Base-by-base conservation (phyloP, 2,888 invertebrate species). In the Cheilosia grossa region DNA sequence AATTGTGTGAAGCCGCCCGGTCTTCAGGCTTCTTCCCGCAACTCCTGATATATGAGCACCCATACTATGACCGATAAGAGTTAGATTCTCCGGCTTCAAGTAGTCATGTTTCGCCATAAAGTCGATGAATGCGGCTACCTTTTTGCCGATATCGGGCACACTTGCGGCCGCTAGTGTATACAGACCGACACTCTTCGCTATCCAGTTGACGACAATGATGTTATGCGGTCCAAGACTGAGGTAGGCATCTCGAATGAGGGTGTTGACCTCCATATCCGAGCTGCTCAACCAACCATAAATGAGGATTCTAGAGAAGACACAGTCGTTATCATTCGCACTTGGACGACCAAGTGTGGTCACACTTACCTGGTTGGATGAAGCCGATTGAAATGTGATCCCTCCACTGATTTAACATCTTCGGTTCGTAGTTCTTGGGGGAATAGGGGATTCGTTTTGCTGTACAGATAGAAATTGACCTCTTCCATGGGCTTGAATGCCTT, bases 1-100 rank as follows among this genome's bases (percentile, higher is more conserved):
- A 64, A 94, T 94, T 19, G 94, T 93, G 88, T 94, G 93, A 66
- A 94, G 92, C 59, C 93, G 93, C 37, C 94, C 94, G 88, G 92
- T 89, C 67, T 92, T 92, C 0, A 94, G 92, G 87, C 92, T 93
- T 85, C 94, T 94, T 4, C 94, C 94, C 9, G 94, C 93, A 75
- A 93, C 93, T 0, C 94, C 94, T n/a, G 94, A 93, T 2, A 94
- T 93, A 87, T 94, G 94, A 0, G 94, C 94, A 0, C 94, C 94
- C 75, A 94, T 91, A 82, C 94, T 94, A 87, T 94, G 94, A 0
- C 94, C 94, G 72, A 94, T 93, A 6, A 91, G 67, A 93, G 93
- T 89, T 92, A 94, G 87, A 91, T 90, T 6, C 92, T 93, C 53
- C 92, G 93, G 53, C 90, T 89, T 21, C 91, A 92, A 15, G 91